Conservation (phyloP, 2,113 vertebrate species). For the Okapia johnstoni region DNA sequence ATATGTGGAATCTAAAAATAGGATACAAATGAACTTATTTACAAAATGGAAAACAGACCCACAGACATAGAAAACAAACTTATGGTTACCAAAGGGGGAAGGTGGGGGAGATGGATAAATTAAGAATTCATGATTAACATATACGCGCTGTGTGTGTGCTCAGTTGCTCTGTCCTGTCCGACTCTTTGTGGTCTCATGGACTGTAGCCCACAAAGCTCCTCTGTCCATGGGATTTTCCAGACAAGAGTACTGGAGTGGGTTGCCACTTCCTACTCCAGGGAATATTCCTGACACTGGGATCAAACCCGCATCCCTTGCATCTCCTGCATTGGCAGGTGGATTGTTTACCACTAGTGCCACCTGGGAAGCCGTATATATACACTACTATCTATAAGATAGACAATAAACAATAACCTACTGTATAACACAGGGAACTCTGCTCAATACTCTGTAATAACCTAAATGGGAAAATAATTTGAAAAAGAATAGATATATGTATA, state of each 20-base stretch:
- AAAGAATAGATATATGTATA: neutral
- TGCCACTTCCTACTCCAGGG: neutral
- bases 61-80: neutral
- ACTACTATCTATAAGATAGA: neutral
- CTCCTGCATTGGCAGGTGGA: neutral
- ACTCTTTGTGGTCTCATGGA: neutral
- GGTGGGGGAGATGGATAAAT: neutral
- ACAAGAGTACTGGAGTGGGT: neutral
- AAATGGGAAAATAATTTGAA: neutral
- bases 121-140: neutral
- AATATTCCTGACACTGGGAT: neutral
- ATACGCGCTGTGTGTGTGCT: neutral
- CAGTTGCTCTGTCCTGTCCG: fast-evolving
- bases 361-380: neutral
- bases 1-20: neutral
- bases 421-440: neutral
- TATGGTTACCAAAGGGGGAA: neutral
- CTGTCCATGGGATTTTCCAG: neutral
- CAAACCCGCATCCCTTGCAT: neutral
- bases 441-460: neutral
- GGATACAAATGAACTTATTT: neutral
- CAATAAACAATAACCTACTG: neutral
- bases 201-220: neutral
- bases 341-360: neutral
- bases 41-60: neutral